These are phyloP conservation scores for Trichogramma dendrolimi DNA, from an alignment of 2,888 invertebrate genomes.

Conservation along the genomic window DNA sequence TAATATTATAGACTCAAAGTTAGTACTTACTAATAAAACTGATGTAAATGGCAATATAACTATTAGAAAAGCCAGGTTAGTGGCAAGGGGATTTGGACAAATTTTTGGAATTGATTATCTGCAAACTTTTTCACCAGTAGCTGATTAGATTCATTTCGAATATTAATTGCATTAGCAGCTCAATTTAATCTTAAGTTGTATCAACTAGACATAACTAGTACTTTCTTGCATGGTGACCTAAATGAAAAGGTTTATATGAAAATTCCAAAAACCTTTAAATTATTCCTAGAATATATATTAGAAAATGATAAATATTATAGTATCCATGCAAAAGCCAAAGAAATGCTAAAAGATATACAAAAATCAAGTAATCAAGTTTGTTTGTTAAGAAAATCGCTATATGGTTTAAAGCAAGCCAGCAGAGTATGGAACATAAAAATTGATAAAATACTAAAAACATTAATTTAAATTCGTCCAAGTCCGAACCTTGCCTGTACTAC, in stretches of 20 bases:
- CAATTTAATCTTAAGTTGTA: conserved; percentile 7
- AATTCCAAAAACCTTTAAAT: conserved; percentile 2
- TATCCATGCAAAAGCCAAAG: conserved; percentile 1
- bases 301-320: conserved; percentile 2
- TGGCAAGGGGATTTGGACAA: conserved; percentile 13
- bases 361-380: conserved; percentile 4
- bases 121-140: neutral
- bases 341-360: conserved; percentile 5
- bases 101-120: neutral
- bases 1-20: conserved; percentile 6
- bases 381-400: conserved; percentile 1
- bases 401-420: neutral
- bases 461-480: neutral
- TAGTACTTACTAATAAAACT: conserved; percentile 5
- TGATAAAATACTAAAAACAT: neutral
- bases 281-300: conserved; percentile 2
- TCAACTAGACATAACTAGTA: conserved; percentile 7
- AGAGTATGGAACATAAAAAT: conserved; percentile 9
- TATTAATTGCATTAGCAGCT: conserved; percentile 4
- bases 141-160: conserved; percentile 6
- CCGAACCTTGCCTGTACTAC: neutral
- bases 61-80: conserved; percentile 10
- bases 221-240: conserved; percentile 6
- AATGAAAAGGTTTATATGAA: conserved; percentile 9
- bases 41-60: conserved; percentile 1